Evolutionary conservation across 2,797 vertebrate genomes (phyloP), one percentile per base, ranked within the genome.

Genomic region (Propithecus deckenii): DNA sequence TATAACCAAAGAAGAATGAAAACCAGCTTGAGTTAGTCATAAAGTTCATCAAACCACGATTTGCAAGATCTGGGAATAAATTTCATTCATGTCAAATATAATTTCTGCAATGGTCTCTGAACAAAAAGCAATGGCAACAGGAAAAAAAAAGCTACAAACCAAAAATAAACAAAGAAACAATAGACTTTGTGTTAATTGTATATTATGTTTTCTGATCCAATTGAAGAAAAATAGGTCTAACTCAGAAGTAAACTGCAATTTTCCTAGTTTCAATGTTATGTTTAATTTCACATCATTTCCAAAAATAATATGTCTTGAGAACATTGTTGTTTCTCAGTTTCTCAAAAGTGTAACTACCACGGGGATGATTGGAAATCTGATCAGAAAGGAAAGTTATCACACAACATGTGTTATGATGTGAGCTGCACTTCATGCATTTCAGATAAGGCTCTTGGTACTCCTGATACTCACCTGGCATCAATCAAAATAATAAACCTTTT

Each of bases 401-500:
- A 48, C 28, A 78, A 20, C 38, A 13, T 32, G 57, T 15, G 28
- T 80, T 71, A 63, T 25, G 78, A 61, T 41, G 9, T 81, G 32
- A 90, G 11, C 35, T 48, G 17, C 7, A 22, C 17, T 69, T 14
- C 5, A 28, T 25, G 28, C 5, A 35, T 32, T 86, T 87, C 20
- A 61, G 13, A 43, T 38, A 81, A 89, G 43, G 5, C 11, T 87
- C 30, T 71, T 78, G 50, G n/a, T 14, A 90, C 20, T 67, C 76
- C 8, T 48, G 52, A 90, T 48, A 57, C 20, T 46, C 63, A 87
- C 4, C 28, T 79, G 28, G 18, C 12, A 30, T 91, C 55, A 57
- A n/a, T 80, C 57, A 93, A 67, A 95, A 41, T 91, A 84, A 85
- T 88, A 94, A 91, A 89, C 11, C 32, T 75, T 65, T 48, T 72